Conservation (phyloP, 2,888 invertebrate species). For the Spatulosminthurus flaviceps region DNA sequence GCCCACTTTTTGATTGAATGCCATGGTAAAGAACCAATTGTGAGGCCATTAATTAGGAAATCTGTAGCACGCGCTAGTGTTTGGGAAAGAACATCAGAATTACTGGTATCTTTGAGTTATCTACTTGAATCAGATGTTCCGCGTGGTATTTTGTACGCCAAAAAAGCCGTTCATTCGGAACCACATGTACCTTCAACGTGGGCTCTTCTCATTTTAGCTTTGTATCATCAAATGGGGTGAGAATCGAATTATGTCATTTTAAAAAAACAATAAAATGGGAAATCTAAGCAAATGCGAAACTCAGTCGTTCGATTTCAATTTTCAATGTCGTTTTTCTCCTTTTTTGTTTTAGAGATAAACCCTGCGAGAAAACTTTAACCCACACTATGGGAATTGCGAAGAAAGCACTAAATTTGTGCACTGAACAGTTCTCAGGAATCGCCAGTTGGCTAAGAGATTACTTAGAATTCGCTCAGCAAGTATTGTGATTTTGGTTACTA, state of each 20-base stretch:
- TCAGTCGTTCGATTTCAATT: too few relatives aligned
- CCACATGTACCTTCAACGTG: slow-evolving; percentile 27
- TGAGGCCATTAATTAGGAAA: slow-evolving; percentile 22
- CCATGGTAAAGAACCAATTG: slow-evolving; percentile 10
- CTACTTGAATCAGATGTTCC: slow-evolving; percentile 52
- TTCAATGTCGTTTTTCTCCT: neutral
- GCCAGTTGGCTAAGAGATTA: slow-evolving; percentile 31
- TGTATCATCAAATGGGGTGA: slow-evolving; percentile 15
- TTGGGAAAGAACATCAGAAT: slow-evolving; percentile 35
- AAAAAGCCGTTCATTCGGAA: slow-evolving; percentile 53
- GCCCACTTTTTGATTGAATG: slow-evolving; percentile 38
- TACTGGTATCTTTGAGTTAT: slow-evolving; percentile 54
- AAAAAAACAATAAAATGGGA: too few relatives aligned
- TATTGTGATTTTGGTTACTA: neutral
- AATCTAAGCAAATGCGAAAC: too few relatives aligned
- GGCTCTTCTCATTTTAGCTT: slow-evolving; percentile 43
- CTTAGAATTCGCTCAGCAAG: neutral
- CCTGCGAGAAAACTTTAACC: neutral
- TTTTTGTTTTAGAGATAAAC: neutral
- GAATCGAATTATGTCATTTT: neutral
- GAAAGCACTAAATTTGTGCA: slow-evolving; percentile 24
- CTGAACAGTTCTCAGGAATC: neutral
- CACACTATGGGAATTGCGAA: neutral
- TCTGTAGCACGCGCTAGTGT: slow-evolving; percentile 25
- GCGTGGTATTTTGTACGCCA: slow-evolving; percentile 52